Base-by-base conservation (phyloP, 1,140 invertebrate genomes). In the Meloidogyne exigua region DNA sequence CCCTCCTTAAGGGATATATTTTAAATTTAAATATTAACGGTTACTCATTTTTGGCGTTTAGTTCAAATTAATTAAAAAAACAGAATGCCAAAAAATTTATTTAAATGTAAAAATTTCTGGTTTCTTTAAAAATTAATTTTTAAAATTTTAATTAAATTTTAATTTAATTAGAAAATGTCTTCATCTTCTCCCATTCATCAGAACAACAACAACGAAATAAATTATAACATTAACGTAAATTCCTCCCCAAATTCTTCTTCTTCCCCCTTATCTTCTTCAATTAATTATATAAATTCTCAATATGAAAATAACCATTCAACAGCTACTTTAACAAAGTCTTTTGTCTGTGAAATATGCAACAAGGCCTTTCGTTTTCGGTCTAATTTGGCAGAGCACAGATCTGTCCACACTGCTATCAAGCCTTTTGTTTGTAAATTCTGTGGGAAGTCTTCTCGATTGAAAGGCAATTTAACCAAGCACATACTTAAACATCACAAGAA, bases 331-430 rank as follows among this genome's bases (percentile, higher is more conserved):
- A 18, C 66, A 15, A 78, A 81, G 57, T n/a, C 80, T 11, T 87
- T 87, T 75, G 72, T 88, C 23, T 87, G 85, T 72, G 85, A 87
- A 75, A 88, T 87, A 42, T 87, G 85, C 69, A 84, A 83, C 23
- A 88, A 88, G 68, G 85, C 85, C 7, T 87, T 87, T 68, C 85
- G 85, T 15, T 87, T 88, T 72, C 83, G 87, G 10, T 88, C 86
- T 1, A 87, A 87, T 79, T 74, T 87, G 72, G 87, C 87, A 18
- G 85, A 87, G 42, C 85, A 87, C 77, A 81, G 85, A 10, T 84
- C 83, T 49, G 85, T 87, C 12, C 85, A 87, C 66, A 86, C 86
- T n/a, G 86, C 83, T 28, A 21, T 82, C 12, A 82, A 82, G 36
- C 85, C 85, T 12, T 87, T 87, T 69, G 82, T 86, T 18, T 86